Evolutionary conservation across 2,113 vertebrate species (phyloP).

Genomic region (Lynx canadensis): DNA sequence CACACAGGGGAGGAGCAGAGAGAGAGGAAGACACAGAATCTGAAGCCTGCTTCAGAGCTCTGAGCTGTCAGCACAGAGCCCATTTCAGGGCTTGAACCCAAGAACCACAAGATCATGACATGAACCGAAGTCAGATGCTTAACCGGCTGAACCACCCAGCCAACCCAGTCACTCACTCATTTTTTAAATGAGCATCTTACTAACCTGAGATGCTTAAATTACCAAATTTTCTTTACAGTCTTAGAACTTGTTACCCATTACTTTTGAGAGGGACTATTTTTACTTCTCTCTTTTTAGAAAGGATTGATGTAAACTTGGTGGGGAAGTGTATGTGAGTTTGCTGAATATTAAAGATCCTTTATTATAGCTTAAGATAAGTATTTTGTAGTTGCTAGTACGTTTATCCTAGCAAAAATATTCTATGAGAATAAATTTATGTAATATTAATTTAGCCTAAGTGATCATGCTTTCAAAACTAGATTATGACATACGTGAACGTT

Average conservation of each 20-base stretch:
- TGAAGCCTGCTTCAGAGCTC: too few species aligned
- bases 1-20: too few species aligned
- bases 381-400: conserved; percentile 27
- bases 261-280: conserved; percentile 4
- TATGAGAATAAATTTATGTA: neutral
- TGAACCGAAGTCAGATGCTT: too few species aligned
- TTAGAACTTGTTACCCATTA: neutral
- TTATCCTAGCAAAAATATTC: conserved; percentile 17
- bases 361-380: neutral
- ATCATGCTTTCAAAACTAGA: conserved; percentile 27
- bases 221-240: conserved; percentile 2
- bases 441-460: conserved; percentile 13
- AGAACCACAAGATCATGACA: too few species aligned
- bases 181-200: neutral
- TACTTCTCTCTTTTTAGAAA: conserved; percentile 19
- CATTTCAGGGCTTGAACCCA: too few species aligned
- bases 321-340: neutral
- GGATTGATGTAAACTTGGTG: neutral
- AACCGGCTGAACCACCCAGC: too few species aligned
- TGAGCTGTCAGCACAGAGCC: too few species aligned
- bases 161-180: too few species aligned
- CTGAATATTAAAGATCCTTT: neutral
- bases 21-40: too few species aligned
- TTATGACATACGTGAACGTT: neutral
- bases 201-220: conserved; percentile 34